phyloP scores from a whole-genome alignment of 1,140 invertebrate genomes.

The Panagrolaimus sp. region DNA sequence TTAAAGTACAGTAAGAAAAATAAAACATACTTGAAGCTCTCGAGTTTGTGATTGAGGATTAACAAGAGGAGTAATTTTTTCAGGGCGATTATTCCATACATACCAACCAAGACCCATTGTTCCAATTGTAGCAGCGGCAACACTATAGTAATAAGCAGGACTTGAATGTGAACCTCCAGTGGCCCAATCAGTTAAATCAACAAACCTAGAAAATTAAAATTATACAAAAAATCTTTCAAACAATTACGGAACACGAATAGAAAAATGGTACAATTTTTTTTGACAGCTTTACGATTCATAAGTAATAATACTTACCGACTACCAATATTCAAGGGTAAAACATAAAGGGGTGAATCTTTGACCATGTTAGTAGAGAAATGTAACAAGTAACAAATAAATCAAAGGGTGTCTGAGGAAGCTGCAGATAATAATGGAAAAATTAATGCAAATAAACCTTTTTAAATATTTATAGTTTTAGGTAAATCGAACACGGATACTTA shows the following conservation, averaged over 20 bases:
- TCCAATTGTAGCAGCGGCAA: slow-evolving; percentile 14
- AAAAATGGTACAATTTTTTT: neutral
- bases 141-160: neutral
- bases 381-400: no score
- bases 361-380: neutral
- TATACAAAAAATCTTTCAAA: neutral
- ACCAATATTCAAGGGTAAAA: slow-evolving; percentile 11
- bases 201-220: slow-evolving; percentile 29
- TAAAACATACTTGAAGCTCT: slow-evolving; percentile 31
- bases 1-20: slow-evolving; percentile 18
- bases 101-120: slow-evolving; percentile 14
- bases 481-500: no score
- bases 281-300: neutral
- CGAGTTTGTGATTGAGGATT: slow-evolving; percentile 41
- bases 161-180: slow-evolving; percentile 13
- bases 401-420: no score
- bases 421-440: no score
- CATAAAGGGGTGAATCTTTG: slow-evolving; percentile 13
- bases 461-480: no score
- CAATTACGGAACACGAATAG: neutral
- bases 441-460: no score
- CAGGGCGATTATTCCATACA: slow-evolving; percentile 7
- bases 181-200: slow-evolving; percentile 42
- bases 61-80: slow-evolving; percentile 39
- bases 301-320: slow-evolving; percentile 1